phyloP scores from a whole-genome alignment of 1,140 invertebrate genomes.

The Thaumatotibia leucotreta region DNA sequence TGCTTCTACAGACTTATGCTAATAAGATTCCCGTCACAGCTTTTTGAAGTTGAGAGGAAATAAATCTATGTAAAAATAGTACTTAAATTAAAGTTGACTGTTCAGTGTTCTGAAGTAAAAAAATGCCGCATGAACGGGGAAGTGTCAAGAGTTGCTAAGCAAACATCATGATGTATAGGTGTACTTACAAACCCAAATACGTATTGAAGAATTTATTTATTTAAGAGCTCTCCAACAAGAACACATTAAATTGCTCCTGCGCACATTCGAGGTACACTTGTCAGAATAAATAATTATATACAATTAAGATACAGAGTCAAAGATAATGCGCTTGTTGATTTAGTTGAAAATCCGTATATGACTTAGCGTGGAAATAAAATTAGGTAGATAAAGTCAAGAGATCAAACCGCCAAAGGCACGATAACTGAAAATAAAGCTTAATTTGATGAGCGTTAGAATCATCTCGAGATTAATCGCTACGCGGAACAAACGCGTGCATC shows the following conservation, averaged over 20 bases:
- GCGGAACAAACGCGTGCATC: constrained; percentile 51
- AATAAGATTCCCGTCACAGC: background rate
- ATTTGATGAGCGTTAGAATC: constrained; percentile 27
- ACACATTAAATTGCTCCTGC: constrained; percentile 2
- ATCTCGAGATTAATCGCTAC: constrained; percentile 55
- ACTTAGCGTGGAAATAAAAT: constrained; percentile 2
- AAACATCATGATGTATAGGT: background rate
- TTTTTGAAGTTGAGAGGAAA: background rate
- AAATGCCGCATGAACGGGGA: constrained; percentile 1
- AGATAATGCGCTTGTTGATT: background rate
- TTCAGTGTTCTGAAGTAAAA: background rate
- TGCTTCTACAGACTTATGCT: background rate
- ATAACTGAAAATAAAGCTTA: constrained; percentile 17
- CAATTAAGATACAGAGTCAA: constrained; percentile 3
- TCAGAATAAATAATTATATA: constrained; percentile 3
- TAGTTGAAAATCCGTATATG: constrained; percentile 5
- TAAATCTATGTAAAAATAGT: background rate
- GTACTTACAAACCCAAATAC: background rate
- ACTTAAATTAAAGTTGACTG: background rate
- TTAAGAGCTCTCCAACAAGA: constrained; percentile 4
- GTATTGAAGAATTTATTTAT: constrained; percentile 6
- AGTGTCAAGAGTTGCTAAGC: background rate
- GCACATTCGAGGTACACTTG: background rate
- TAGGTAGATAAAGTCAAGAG: background rate
- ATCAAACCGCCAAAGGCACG: background rate